Conservation (phyloP, 2,797 vertebrate species). For the Hoplostethus mediterraneus region DNA sequence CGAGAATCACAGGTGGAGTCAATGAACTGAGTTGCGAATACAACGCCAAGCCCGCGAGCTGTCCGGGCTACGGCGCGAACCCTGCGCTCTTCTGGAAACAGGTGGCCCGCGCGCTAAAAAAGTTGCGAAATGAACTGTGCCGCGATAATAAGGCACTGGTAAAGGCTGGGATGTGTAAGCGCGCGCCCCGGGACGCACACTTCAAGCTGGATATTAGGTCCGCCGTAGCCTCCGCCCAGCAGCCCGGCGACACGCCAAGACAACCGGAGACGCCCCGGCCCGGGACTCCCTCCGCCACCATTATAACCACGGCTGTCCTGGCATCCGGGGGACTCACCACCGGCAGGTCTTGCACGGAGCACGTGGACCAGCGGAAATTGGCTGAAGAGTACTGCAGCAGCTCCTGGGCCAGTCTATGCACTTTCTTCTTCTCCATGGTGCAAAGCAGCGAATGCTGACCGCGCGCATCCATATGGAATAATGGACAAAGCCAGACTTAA, state of each 20-base stretch:
- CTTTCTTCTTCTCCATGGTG: constrained; percentile 87
- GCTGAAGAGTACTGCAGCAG: constrained; percentile 88
- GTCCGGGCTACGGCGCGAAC: constrained; percentile 77
- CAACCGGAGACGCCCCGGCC: fast-evolving
- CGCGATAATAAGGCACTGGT: constrained; percentile 77
- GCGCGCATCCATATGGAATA: neutral
- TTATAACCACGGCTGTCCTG: neutral
- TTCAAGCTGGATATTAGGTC: constrained; percentile 75
- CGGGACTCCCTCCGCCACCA: neutral
- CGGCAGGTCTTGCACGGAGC: constrained; percentile 71
- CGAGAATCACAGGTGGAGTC: constrained; percentile 28
- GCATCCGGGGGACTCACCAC: neutral
- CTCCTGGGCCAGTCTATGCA: constrained; percentile 86
- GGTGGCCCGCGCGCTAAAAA: constrained; percentile 83
- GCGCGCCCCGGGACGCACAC: constrained; percentile 82
- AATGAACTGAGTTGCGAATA: constrained; percentile 81
- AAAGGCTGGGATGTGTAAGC: constrained; percentile 85
- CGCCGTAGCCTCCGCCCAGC: neutral
- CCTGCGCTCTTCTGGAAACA: constrained; percentile 89
- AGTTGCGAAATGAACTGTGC: constrained; percentile 84
- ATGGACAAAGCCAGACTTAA: neutral
- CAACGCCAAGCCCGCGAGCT: constrained; percentile 82
- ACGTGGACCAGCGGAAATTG: constrained; percentile 73
- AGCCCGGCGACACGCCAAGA: neutral
- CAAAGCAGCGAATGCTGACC: constrained; percentile 86